Evolutionary conservation across 2,797 vertebrate genomes (phyloP), one percentile per base, ranked within the genome.

Genomic region (Sebastiscus albofasciatus): DNA sequence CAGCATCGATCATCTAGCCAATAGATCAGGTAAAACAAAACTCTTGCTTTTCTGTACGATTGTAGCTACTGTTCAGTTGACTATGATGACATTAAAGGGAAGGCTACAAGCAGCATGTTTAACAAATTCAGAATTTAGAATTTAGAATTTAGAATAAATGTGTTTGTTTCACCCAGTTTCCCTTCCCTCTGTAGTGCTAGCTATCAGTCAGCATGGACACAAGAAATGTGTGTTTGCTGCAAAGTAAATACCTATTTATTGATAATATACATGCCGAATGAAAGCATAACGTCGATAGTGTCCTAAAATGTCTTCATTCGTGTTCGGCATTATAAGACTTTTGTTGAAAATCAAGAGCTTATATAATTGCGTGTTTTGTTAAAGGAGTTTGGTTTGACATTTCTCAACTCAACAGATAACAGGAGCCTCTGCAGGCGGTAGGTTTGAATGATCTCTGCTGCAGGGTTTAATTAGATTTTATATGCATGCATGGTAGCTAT

Each of bases 281-380:
- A 4, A 26, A 69, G 39, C 27, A 1, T 5, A 14, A 33, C 0
- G 2, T 4, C 0, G 1, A 12, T 16, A 0, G 11, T 13, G 22
- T 20, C 1, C 2, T 0, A 1, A 24, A 13, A n/a, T 14, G 0
- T 20, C 2, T 26, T 31, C 4, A 33, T 5, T 34, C 1, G 1
- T 18, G 12, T 39, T 26, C 2, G 34, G 1, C 1, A 24, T 4
- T 1, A 1, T 2, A 6, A 4, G 26, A 24, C 6, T 1, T 20
- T 8, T 1, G 6, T 0, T 0, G 0, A 22, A 62, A 64, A 36
- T 9, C 0, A 5, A 27, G 4, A 20, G 5, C 34, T 3, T 4
- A 13, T 1, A 7, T 22, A 29, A 67, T 31, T 10, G 8, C 12
- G 0, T n/a, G 20, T 70, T 67, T 75, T 69, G 7, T 72, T 3